Evolutionary conservation across 1,140 invertebrate genomes (phyloP).

Genomic region (Neodiprion pinetum): DNA sequence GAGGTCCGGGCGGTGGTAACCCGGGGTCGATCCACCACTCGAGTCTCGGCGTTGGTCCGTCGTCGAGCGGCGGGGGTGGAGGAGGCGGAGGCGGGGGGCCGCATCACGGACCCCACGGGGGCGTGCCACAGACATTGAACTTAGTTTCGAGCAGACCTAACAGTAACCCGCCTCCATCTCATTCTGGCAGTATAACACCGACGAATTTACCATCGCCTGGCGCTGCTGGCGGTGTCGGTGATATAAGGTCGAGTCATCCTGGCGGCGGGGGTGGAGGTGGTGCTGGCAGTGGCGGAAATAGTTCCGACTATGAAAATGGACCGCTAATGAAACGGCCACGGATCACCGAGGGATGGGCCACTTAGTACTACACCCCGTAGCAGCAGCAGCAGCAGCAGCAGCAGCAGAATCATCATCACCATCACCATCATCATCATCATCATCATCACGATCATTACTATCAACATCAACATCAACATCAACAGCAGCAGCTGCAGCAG

Average conservation of each 20-base stretch:
- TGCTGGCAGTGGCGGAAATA: slow-evolving; percentile 58
- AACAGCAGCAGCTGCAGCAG: too few species aligned
- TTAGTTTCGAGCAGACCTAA: slow-evolving; percentile 54
- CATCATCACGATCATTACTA: background rate
- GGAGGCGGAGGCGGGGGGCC: slow-evolving; percentile 39
- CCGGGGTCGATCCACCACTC: slow-evolving; percentile 48
- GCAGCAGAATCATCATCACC: background rate
- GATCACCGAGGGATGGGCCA: slow-evolving; percentile 84
- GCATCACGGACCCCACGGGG: slow-evolving; percentile 62
- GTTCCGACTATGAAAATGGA: slow-evolving; percentile 80
- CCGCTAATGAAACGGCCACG: slow-evolving; percentile 82
- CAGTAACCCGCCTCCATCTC: slow-evolving; percentile 57
- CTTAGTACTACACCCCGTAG: slow-evolving; percentile 66
- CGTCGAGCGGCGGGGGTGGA: slow-evolving; percentile 54
- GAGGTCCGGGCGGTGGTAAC: slow-evolving; percentile 47
- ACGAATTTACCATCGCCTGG: slow-evolving; percentile 78
- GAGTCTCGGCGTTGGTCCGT: slow-evolving; percentile 54
- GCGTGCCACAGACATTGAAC: slow-evolving; percentile 68
- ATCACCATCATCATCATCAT: background rate
- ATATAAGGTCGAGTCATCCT: slow-evolving; percentile 62
- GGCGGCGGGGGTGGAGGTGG: slow-evolving; percentile 44
- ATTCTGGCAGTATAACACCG: slow-evolving; percentile 75
- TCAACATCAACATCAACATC: too few species aligned
- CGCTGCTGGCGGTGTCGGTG: slow-evolving; percentile 53
- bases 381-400: slow-evolving; percentile 29